Conservation (phyloP, 2,888 invertebrate genomes). For the Limnephilus lunatus region DNA sequence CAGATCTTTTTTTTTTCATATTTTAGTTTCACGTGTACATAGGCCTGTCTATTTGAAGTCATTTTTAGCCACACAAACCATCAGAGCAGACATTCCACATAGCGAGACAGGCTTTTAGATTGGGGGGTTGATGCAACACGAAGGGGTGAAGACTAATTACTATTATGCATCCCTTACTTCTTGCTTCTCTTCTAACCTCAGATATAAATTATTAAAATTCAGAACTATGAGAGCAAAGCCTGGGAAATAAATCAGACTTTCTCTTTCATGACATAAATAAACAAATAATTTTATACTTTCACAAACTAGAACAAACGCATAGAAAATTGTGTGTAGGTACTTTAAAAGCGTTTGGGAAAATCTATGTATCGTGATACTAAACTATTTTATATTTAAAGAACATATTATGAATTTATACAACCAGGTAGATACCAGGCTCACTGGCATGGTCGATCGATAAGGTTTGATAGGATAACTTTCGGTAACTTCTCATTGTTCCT, state of each 20-base stretch:
- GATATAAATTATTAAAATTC: background rate
- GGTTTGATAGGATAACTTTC: no score
- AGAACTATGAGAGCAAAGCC: background rate
- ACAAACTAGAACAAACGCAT: background rate
- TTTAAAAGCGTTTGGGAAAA: no score
- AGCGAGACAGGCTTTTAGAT: background rate
- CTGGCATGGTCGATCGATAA: no score
- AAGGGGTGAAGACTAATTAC: conserved; percentile 27
- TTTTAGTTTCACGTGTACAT: background rate
- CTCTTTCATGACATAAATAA: background rate
- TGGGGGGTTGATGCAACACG: background rate
- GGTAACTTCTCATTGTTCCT: no score
- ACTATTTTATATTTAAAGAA: background rate
- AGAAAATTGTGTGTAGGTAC: no score
- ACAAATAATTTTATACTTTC: no score
- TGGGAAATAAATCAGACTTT: background rate
- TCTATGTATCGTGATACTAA: no score
- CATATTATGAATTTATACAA: background rate
- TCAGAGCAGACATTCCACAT: conserved; percentile 3
- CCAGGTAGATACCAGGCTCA: background rate
- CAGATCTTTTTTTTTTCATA: background rate
- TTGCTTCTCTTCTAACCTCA: background rate
- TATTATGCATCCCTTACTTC: conserved; percentile 9
- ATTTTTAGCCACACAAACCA: background rate
- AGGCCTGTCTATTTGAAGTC: background rate